A percentile compares a stretch with the other conserved stretches of the same genome.
Evolutionary conservation across 2,797 vertebrate species (phyloP).

Genomic region (Halcyon badia): DNA sequence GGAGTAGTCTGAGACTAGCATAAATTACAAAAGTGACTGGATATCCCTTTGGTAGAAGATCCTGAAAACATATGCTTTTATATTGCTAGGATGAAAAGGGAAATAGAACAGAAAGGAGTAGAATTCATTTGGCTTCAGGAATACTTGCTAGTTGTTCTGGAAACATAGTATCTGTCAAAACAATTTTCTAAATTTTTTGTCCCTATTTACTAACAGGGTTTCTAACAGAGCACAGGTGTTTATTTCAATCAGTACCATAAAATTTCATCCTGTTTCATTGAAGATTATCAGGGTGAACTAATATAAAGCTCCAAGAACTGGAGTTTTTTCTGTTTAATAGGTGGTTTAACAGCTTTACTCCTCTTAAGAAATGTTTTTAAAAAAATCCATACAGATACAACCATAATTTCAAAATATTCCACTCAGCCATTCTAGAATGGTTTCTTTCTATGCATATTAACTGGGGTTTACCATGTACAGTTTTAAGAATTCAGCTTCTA

Average conservation of each 20-base stretch:
- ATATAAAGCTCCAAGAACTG: background rate
- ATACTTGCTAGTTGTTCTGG: background rate
- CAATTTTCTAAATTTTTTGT: no score
- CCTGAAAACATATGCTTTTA: background rate
- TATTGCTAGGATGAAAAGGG: background rate
- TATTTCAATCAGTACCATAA: conserved; percentile 36
- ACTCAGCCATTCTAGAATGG: background rate
- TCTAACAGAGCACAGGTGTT: background rate
- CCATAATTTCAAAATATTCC: background rate
- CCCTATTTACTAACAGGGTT: background rate
- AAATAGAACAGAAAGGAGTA: background rate
- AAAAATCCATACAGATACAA: background rate
- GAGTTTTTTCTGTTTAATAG: background rate
- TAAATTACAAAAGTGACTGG: background rate
- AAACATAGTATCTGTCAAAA: background rate
- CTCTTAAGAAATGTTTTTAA: background rate
- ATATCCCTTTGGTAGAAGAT: background rate
- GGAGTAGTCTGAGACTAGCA: background rate
- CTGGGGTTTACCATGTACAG: background rate
- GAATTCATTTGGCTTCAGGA: background rate
- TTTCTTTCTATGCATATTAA: background rate
- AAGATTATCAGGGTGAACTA: conserved; percentile 33
- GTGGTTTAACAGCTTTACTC: background rate
- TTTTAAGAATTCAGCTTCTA: background rate
- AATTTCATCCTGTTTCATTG: background rate